A percentile compares a stretch with the other conserved stretches of the same genome.
Evolutionary conservation across 2,888 invertebrate species (phyloP).

Genomic region (Ichneumon xanthorius): DNA sequence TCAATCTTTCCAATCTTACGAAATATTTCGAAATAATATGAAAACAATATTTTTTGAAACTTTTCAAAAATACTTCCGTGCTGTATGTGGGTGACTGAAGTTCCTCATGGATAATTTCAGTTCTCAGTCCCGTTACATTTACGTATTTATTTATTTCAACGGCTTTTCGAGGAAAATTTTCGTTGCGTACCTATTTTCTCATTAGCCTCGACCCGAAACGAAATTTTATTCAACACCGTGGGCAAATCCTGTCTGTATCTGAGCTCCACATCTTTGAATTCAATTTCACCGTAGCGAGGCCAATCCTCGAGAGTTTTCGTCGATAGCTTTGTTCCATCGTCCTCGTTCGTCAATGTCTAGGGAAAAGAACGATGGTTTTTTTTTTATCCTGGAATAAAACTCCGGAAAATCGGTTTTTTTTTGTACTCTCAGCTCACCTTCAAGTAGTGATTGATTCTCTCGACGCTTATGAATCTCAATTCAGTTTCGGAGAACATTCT

Average conservation of each 20-base stretch:
- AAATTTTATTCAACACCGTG: conserved; percentile 86
- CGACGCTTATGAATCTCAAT: conserved; percentile 85
- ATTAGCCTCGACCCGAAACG: conserved; percentile 86
- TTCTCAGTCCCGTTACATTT: too few relatives aligned
- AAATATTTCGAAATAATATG: too few relatives aligned
- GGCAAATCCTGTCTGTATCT: conserved; percentile 85
- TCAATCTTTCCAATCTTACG: too few relatives aligned
- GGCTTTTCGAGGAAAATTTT: neutral
- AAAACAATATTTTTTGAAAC: too few relatives aligned
- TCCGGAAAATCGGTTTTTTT: neutral
- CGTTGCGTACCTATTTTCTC: conserved; percentile 86
- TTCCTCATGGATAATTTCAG: too few relatives aligned
- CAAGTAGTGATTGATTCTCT: conserved; percentile 83
- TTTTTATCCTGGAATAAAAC: neutral
- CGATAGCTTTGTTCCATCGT: conserved; percentile 60
- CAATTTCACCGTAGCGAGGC: conserved; percentile 86
- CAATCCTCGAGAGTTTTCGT: conserved; percentile 83
- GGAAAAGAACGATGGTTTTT: conserved; percentile 44
- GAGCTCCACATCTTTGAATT: conserved; percentile 86
- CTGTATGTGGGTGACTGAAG: too few relatives aligned
- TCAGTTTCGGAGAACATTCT: conserved; percentile 85
- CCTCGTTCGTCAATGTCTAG: conserved; percentile 76
- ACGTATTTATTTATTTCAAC: too few relatives aligned
- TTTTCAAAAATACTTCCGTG: too few relatives aligned
- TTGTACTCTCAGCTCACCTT: conserved; percentile 72